These are phyloP conservation scores for Ctenoplectra terminalis DNA, from an alignment of 1,140 invertebrate genomes.

Conservation along the genomic window DNA sequence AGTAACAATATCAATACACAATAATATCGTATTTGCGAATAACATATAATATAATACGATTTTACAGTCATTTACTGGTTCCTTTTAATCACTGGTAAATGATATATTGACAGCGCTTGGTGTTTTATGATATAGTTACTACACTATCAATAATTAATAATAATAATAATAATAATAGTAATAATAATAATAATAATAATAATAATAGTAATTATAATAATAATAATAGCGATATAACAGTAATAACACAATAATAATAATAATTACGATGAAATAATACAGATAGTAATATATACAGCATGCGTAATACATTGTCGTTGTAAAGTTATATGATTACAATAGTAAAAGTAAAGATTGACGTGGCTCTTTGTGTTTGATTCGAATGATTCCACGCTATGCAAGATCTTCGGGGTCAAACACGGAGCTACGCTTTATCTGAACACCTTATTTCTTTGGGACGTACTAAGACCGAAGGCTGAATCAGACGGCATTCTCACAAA, in stretches of 20 bases:
- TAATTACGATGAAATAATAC: constrained; percentile 53
- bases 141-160: neutral
- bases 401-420: constrained; percentile 31
- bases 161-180: neutral
- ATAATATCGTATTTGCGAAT: constrained; percentile 19
- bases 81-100: constrained; percentile 21
- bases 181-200: constrained; percentile 13
- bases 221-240: constrained; percentile 42
- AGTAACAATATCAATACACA: constrained; percentile 18
- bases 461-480: constrained; percentile 59
- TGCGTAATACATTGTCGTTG: constrained; percentile 57
- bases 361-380: constrained; percentile 39
- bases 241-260: constrained; percentile 55
- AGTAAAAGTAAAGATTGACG: constrained; percentile 35
- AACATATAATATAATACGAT: constrained; percentile 30
- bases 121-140: constrained; percentile 5
- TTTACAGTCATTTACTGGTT: constrained; percentile 4
- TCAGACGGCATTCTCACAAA: constrained; percentile 47
- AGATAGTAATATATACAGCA: constrained; percentile 61
- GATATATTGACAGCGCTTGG: constrained; percentile 12
- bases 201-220: neutral
- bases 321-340: constrained; percentile 52
- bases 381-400: constrained; percentile 2
- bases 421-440: constrained; percentile 44
- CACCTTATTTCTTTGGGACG: constrained; percentile 67